Percentiles rank a stretch among this genome's conserved stretches.
phyloP scores from a whole-genome alignment of 30 jellyfish, hydroid and myxozoan genomes.

The Nemopilema nomurai region DNA sequence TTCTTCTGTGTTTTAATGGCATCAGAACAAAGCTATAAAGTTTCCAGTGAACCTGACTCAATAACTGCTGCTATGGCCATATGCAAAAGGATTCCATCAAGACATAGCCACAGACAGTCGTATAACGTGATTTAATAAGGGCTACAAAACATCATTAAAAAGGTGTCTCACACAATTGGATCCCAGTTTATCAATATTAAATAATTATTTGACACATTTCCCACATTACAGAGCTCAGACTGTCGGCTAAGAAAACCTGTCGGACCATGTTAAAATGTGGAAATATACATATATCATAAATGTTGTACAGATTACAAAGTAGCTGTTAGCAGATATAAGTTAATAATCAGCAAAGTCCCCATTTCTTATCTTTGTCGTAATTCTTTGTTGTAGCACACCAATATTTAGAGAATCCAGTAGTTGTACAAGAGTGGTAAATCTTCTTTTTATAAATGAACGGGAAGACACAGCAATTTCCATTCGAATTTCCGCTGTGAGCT shows the following conservation, averaged over 20 bases:
- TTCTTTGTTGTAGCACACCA: constrained; percentile 89
- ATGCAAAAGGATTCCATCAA: no score
- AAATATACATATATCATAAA: no score
- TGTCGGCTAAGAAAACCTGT: not conserved
- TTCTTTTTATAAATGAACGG: constrained; percentile 80
- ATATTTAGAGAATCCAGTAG: constrained; percentile 35
- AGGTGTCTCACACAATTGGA: no score
- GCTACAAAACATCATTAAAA: no score
- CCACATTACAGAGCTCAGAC: not conserved
- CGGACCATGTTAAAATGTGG: no score
- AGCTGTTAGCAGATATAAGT: not conserved
- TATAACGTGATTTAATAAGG: no score
- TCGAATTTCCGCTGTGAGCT: constrained; percentile 81
- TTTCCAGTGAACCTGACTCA: no score
- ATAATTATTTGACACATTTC: not conserved
- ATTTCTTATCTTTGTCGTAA: constrained; percentile 78
- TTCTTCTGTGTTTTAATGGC: no score
- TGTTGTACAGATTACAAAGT: not conserved
- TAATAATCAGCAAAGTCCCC: constrained; percentile 76
- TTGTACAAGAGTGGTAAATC: constrained; percentile 70
- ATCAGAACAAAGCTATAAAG: no score
- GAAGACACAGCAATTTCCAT: constrained; percentile 89
- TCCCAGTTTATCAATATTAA: no score
- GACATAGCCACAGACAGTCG: no score
- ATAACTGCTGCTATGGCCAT: no score